Evolutionary conservation across 2,888 invertebrate genomes (phyloP), one percentile per base, ranked within the genome.

Genomic region (Ophion obscuratus): DNA sequence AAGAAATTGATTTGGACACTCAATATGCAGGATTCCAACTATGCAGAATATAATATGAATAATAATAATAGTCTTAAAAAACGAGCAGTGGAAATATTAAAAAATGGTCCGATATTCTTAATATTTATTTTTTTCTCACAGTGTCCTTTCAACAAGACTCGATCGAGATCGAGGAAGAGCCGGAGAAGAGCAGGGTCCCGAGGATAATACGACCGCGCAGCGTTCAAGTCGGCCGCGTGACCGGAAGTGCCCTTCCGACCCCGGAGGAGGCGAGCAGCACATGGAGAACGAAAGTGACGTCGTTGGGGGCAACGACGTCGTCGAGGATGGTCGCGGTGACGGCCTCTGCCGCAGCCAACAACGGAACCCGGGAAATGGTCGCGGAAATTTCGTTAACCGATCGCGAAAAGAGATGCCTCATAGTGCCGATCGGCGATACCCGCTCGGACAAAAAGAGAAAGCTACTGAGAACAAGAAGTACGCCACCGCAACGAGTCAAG

Each of bases 71-170:
- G 14, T 47, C 14, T 14, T 14, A 10, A 47, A 47, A 11, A 47
- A 47, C 14, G 14, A 47, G 10, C n/a, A 3, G 14, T 11, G 9
- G 44, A 59, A 4, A 59, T 20, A 59, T 59, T 31, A 0, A 47
- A 44, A 44, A 24, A 68, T 20, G 9, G 7, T 11, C 4, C 68
- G 14, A 9, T 24, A 31, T 44, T 4, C 27, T 36, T 47, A 71
- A 73, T 71, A 62, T 57, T 17, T 66, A 1, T 59, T 44, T 14
- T n/a, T 27, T 40, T 75, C 77, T 78, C 59, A 6, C 80, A 94
- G 94, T 94, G 77, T 94, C 94, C 7, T 94, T 94, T 83, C 94
- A 94, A 85, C 93, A 91, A 78, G 91, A 93, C 59, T 93, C 93
- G 0, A 89, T 92, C 71, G 93, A 92, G 40, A 85, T 88, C 36